Base-by-base conservation (phyloP, 2,888 invertebrate species). In the Blera fallax region DNA sequence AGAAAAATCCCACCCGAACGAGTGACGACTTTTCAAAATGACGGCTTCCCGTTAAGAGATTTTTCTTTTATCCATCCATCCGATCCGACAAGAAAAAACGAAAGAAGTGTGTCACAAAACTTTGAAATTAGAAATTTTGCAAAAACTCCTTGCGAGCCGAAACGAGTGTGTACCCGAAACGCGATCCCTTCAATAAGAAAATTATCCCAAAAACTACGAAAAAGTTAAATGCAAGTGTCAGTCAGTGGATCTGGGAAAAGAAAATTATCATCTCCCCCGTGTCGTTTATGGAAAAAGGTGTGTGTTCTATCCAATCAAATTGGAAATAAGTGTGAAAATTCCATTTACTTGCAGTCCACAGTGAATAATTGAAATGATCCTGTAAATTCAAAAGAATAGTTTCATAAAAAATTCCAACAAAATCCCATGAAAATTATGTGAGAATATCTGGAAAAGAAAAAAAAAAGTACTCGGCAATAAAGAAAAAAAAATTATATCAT, bases 21-120 rank as follows among this genome's bases (percentile, higher is more conserved):
- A 64, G 72, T 80, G 76, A 85, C 72, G 81, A 85, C 81, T 85
- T 85, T 85, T 85, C 85, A 85, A 85, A 85, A 85, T 85, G 85
- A 85, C 85, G 85, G 85, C 85, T 85, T 85, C 80, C 81, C 80
- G 81, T 85, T 85, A 85, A 81, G 48, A 85, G 48, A 73, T 77
- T 81, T 85, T 85, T 77, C 79, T 65, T 65, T 78, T 70, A 62
- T 64, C 64, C 65, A 80, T 62, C 62, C 50, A 81, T 72, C 54
- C 74, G 76, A 85, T 85, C 70, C 72, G 76, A 81, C 50, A 54
- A 76, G 45, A 62, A 56, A 76, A 58, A 79, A 64, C 70, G 64
- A 29, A 70, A 73, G 18, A 58, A 77, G 65, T 67, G 72, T 40
- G 79, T 77, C 77, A 67, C 60, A 81, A 62, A 58, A 50, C 24